These are phyloP conservation scores for Ophion ventricosus DNA, from an alignment of 2,888 invertebrate genomes.

Conservation along the genomic window DNA sequence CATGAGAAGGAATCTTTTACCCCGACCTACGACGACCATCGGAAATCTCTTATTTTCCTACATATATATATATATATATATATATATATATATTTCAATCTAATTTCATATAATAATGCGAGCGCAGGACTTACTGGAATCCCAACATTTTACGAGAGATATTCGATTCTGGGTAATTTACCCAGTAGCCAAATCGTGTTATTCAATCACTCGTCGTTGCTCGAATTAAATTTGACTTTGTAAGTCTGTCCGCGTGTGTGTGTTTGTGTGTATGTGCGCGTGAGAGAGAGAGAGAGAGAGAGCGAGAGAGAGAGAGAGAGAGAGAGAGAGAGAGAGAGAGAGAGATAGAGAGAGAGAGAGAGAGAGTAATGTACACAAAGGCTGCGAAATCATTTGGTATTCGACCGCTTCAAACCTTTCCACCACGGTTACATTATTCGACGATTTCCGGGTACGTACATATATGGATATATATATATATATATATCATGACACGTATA, in stretches of 20 bases:
- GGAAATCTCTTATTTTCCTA: slow-evolving; percentile 5
- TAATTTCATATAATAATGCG: neutral
- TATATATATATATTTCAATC: neutral
- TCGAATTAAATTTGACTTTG: slow-evolving; percentile 26
- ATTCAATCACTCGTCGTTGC: slow-evolving; percentile 36
- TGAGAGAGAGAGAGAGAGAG: no score
- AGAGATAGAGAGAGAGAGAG: neutral
- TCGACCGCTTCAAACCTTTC: slow-evolving; percentile 51
- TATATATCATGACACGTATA: no score
- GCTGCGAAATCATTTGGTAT: slow-evolving; percentile 10
- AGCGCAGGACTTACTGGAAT: slow-evolving; percentile 25
- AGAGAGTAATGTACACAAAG: neutral
- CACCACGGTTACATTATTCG: slow-evolving; percentile 66
- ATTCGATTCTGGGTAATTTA: slow-evolving; percentile 16
- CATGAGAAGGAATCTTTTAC: neutral
- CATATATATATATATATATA: neutral
- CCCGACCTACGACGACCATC: slow-evolving; percentile 63
- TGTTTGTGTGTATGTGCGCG: neutral
- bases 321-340: neutral
- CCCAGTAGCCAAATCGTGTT: slow-evolving; percentile 47
- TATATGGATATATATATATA: neutral
- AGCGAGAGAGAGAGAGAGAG: no score
- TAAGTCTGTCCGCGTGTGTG: neutral
- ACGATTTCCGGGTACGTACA: slow-evolving; percentile 56
- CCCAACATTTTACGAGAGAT: slow-evolving; percentile 27